Evolutionary conservation across 2,113 vertebrate species (phyloP).

Genomic region (Serilophus lunatus): DNA sequence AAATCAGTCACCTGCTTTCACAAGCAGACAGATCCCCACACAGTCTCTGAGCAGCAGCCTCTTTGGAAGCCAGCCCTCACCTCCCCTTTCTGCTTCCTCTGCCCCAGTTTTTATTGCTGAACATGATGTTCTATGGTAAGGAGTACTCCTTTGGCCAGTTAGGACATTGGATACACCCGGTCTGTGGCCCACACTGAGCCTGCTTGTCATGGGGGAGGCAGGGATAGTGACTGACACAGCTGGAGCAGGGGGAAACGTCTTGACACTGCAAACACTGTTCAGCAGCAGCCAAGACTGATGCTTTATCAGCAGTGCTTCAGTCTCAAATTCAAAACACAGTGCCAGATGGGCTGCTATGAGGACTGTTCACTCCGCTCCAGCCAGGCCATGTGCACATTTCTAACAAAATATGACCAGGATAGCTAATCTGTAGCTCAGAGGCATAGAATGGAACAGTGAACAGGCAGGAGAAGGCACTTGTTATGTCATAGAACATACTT

Average conservation of each 20-base stretch:
- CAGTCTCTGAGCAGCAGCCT: not conserved
- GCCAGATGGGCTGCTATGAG: not conserved
- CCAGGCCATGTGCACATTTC: fast-evolving
- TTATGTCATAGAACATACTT: not conserved
- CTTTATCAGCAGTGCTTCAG: not conserved
- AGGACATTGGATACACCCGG: fast-evolving
- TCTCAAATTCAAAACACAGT: not conserved
- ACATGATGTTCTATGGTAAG: not conserved
- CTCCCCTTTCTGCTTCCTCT: not conserved
- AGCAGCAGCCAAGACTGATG: not conserved
- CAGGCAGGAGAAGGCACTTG: not conserved
- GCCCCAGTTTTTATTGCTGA: not conserved
- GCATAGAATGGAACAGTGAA: not conserved
- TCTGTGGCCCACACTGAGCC: not conserved
- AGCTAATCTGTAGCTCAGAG: not conserved
- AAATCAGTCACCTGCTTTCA: not conserved
- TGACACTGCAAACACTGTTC: not conserved
- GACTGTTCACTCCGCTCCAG: not conserved
- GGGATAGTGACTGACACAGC: not conserved
- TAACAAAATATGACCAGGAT: not conserved
- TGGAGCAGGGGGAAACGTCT: too few relatives aligned
- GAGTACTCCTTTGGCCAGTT: not conserved
- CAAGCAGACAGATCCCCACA: not conserved
- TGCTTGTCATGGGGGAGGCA: not conserved
- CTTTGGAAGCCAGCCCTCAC: not conserved